Conservation (phyloP, 2,113 vertebrate genomes). For the Psittacula cyanocephala region DNA sequence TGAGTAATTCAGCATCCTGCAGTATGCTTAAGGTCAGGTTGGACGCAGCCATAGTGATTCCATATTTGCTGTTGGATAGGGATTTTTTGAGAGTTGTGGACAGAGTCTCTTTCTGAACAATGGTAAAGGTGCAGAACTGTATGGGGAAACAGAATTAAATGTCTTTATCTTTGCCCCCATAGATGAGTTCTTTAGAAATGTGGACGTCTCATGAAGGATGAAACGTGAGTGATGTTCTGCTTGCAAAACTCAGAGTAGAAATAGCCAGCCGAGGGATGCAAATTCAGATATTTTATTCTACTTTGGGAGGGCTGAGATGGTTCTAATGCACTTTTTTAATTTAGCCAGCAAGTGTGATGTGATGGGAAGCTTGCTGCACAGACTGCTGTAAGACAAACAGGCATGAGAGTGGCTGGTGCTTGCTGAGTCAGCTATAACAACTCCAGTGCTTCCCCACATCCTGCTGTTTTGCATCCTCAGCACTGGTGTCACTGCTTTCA, state of each 20-base stretch:
- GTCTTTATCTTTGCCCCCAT: not conserved
- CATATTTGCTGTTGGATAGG: not conserved
- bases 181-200: not conserved
- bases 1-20: not conserved
- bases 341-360: fast-evolving
- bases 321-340: not conserved
- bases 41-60: not conserved
- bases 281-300: not conserved
- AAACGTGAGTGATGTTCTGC: fast-evolving
- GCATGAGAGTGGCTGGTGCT: not conserved
- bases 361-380: not conserved
- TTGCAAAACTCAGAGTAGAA: not conserved
- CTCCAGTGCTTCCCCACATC: not conserved
- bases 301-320: not conserved
- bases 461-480: not conserved
- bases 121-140: not conserved
- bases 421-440: not conserved
- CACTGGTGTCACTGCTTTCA: not conserved
- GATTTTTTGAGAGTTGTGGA: not conserved
- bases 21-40: not conserved
- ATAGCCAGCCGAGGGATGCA: not conserved
- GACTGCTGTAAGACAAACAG: not conserved
- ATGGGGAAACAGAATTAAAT: not conserved
- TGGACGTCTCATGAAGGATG: not conserved
- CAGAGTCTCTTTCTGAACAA: not conserved